Evolutionary conservation across 2,113 vertebrate species (phyloP).

Genomic region (Plotosus lineatus): DNA sequence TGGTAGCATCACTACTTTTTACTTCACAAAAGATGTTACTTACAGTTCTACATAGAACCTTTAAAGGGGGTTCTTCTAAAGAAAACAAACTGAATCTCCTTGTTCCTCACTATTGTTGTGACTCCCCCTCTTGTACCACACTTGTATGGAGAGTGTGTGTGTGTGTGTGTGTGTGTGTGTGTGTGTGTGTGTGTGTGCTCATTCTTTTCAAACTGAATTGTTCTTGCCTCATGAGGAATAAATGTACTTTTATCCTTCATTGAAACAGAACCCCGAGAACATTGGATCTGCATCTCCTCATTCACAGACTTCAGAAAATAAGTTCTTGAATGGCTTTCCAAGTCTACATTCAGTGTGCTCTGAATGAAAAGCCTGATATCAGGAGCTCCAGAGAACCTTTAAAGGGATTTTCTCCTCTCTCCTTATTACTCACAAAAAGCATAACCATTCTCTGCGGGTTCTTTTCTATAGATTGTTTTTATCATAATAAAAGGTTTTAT

Average conservation of each 20-base stretch:
- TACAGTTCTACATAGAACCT: too few species aligned
- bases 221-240: background rate
- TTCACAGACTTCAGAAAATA: background rate
- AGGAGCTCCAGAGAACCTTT: background rate
- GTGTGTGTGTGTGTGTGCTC: too few species aligned
- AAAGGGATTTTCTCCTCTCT: background rate
- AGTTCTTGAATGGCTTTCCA: background rate
- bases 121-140: too few species aligned
- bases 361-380: background rate
- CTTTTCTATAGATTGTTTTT: background rate
- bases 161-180: too few species aligned
- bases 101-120: too few species aligned
- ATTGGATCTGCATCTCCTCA: background rate
- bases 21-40: too few species aligned
- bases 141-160: too few species aligned
- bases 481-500: background rate
- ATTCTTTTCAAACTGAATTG: background rate
- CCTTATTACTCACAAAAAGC: too few species aligned
- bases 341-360: background rate
- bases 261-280: too few species aligned
- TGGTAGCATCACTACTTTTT: too few species aligned
- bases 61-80: too few species aligned
- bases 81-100: background rate
- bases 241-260: too few species aligned
- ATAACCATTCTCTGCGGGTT: background rate